Evolutionary conservation across 2,888 invertebrate species (phyloP).

Genomic region (Agriopis aurantiaria): DNA sequence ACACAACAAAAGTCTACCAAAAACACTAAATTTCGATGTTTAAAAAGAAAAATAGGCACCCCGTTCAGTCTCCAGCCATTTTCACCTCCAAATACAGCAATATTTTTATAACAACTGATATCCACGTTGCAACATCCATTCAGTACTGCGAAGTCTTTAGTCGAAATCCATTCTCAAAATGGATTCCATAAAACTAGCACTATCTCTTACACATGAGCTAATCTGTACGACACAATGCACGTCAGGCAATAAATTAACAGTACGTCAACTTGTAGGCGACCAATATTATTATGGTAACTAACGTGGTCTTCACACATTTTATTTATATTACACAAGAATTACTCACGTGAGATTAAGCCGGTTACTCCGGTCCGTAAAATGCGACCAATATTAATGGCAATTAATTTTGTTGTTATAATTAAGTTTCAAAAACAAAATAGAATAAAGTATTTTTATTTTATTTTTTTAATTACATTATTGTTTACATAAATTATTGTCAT

Average conservation of each 20-base stretch:
- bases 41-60: neutral
- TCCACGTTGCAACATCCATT: neutral
- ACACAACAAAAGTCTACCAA: neutral
- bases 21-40: neutral
- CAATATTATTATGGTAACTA: no score
- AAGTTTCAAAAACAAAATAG: no score
- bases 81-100: neutral
- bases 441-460: no score
- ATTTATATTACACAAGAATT: no score
- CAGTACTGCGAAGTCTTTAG: conserved; percentile 23
- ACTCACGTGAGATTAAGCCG: no score
- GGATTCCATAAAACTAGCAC: conserved; percentile 41
- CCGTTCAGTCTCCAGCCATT: neutral
- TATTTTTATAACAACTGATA: conserved; percentile 2
- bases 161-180: conserved; percentile 43
- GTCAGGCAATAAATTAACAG: conserved; percentile 14
- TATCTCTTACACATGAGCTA: conserved; percentile 49
- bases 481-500: no score
- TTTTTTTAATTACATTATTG: no score
- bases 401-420: no score
- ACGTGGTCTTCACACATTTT: no score
- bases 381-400: no score
- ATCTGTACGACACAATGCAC: conserved; percentile 39
- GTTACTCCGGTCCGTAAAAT: no score
- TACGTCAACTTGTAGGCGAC: conserved; percentile 2